Percentiles rank a stretch among this genome's conserved stretches.
These are phyloP conservation scores for Sorex maritimensis DNA, from an alignment of 2,797 vertebrate genomes.

Conservation along the genomic window DNA sequence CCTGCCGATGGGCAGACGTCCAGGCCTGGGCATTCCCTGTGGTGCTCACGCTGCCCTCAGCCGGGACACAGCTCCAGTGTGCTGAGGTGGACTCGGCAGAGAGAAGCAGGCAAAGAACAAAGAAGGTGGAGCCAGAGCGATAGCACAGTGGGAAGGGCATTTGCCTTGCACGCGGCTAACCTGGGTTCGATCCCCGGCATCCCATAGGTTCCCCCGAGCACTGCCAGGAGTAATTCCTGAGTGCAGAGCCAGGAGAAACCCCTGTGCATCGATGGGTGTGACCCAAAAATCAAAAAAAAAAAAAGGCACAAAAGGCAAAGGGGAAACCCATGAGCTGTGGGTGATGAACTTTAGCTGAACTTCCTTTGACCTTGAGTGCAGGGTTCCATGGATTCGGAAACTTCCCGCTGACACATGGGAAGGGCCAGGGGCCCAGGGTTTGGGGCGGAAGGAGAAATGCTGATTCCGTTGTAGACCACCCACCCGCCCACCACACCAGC, in stretches of 20 bases:
- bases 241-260: too few species aligned
- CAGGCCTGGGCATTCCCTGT: background rate
- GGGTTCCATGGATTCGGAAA: slow-evolving; percentile 22
- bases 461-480: background rate
- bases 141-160: too few species aligned
- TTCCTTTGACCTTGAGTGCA: background rate
- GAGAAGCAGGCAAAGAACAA: background rate
- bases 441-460: background rate
- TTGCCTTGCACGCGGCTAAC: too few species aligned
- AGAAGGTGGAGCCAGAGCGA: background rate
- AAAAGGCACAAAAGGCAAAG: background rate
- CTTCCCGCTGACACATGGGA: background rate
- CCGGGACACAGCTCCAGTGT: background rate
- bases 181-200: too few species aligned
- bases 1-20: background rate
- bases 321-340: too few species aligned
- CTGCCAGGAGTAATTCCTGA: too few species aligned
- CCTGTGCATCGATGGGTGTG: too few species aligned
- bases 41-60: background rate
- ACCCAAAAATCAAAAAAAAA: too few species aligned
- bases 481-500: too few species aligned
- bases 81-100: background rate
- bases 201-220: too few species aligned
- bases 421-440: background rate
- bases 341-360: background rate